These are phyloP conservation scores for Saturnia pavonia DNA, from an alignment of 2,888 invertebrate species.

Conservation along the genomic window DNA sequence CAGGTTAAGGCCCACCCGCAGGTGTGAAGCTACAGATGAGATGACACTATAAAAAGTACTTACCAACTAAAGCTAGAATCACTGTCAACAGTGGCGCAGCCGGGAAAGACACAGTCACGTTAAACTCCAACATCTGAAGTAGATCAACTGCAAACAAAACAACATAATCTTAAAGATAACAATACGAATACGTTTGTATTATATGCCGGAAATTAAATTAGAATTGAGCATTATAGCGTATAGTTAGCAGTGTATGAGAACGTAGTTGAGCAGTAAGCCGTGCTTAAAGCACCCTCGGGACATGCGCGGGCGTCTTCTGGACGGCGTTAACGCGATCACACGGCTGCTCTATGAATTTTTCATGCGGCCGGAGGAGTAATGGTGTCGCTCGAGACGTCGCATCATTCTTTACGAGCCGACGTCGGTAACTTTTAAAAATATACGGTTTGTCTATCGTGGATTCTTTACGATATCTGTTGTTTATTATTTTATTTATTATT, in stretches of 20 bases:
- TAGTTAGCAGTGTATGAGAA: conserved; percentile 40
- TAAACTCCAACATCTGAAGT: conserved; percentile 98
- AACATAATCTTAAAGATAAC: conserved; percentile 5
- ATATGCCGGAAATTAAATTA: conserved; percentile 40
- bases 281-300: conserved; percentile 57
- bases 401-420: conserved; percentile 80
- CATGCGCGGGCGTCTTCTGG: conserved; percentile 55
- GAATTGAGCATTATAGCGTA: conserved; percentile 42
- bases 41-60: too few species aligned
- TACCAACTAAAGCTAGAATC: conserved; percentile 98
- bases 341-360: conserved; percentile 75
- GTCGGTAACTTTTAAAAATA: conserved; percentile 71
- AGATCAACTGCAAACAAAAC: conserved; percentile 92
- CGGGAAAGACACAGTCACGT: conserved; percentile 96
- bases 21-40: too few species aligned
- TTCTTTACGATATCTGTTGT: conserved; percentile 10
- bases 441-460: conserved; percentile 54
- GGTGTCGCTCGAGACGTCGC: conserved; percentile 70
- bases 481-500: not conserved
- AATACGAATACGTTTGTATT: conserved; percentile 22
- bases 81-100: conserved; percentile 98
- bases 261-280: conserved; percentile 47
- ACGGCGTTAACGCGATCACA: conserved; percentile 70
- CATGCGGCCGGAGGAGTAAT: conserved; percentile 75
- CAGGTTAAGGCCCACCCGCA: too few species aligned